Conservation (phyloP, 2,888 invertebrate genomes). For the Dicycla oo region DNA sequence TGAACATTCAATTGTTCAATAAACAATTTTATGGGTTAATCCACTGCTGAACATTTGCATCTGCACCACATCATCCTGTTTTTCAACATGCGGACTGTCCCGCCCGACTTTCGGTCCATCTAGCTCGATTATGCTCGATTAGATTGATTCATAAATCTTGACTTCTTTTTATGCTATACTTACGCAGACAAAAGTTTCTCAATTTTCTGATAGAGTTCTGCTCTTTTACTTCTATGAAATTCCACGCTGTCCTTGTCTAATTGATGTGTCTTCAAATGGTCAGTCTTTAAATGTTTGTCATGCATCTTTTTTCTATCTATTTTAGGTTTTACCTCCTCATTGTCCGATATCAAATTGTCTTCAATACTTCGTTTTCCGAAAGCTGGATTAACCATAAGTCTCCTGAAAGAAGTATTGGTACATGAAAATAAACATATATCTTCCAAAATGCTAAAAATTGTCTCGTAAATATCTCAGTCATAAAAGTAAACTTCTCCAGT, state of each 20-base stretch:
- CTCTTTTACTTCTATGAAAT: constrained; percentile 91
- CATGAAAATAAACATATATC: background rate
- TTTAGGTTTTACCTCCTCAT: constrained; percentile 81
- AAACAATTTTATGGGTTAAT: background rate
- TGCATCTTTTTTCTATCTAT: constrained; percentile 83
- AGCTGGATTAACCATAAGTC: constrained; percentile 84
- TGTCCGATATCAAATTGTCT: constrained; percentile 70
- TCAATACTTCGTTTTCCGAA: constrained; percentile 85
- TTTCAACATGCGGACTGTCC: background rate
- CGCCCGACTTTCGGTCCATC: background rate
- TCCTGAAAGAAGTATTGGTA: constrained; percentile 11
- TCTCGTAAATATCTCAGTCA: background rate
- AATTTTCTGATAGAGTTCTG: constrained; percentile 91
- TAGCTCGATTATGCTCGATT: background rate
- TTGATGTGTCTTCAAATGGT: constrained; percentile 76
- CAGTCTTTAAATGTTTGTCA: constrained; percentile 71
- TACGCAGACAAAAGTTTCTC: constrained; percentile 91
- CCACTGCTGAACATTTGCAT: background rate
- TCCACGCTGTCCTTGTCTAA: constrained; percentile 78
- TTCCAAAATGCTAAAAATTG: background rate
- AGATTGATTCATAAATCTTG: background rate
- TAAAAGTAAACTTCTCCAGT: background rate
- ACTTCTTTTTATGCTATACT: constrained; percentile 74
- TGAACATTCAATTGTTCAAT: background rate
- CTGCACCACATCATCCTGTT: no score